These are phyloP conservation scores for Cremastinae sp. DNA, from an alignment of 2,888 invertebrate species.

Conservation along the genomic window DNA sequence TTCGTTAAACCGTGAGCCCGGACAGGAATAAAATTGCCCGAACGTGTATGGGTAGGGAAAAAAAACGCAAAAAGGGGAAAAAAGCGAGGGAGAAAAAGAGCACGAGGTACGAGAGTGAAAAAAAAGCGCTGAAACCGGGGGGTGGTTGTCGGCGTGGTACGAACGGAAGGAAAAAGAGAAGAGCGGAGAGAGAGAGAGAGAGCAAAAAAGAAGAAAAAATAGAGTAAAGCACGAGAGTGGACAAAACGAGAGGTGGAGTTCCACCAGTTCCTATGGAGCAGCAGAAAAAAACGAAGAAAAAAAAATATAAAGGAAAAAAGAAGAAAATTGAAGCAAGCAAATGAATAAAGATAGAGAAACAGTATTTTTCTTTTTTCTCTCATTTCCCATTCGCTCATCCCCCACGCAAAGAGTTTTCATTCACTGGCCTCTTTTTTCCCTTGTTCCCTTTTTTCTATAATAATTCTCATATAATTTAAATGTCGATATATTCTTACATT, in stretches of 20 bases:
- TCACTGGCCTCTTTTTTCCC: no score
- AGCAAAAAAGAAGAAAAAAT: conserved; percentile 29
- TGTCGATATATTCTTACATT: no score
- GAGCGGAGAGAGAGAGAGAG: conserved; percentile 31
- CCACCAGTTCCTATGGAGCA: conserved; percentile 29
- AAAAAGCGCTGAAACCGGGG: conserved; percentile 23
- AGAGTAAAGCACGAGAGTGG: conserved; percentile 36
- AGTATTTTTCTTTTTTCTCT: conserved; percentile 12
- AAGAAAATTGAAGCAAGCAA: conserved; percentile 48
- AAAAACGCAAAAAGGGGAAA: conserved; percentile 48
- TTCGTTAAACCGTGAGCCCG: conserved; percentile 66
- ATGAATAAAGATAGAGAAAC: conserved; percentile 45
- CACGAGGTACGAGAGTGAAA: conserved; percentile 6
- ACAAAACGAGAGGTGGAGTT: conserved; percentile 52
- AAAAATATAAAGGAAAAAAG: conserved; percentile 60
- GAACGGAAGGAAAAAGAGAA: conserved; percentile 30
- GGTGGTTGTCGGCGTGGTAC: conserved; percentile 53
- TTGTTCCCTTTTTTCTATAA: background rate
- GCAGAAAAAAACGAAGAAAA: conserved; percentile 46
- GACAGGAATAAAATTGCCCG: conserved; percentile 76
- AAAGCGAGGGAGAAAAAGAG: background rate
- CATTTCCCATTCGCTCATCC: background rate
- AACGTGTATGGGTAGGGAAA: conserved; percentile 58
- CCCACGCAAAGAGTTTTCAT: no score
- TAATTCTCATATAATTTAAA: no score